A percentile compares a stretch with the other conserved stretches of the same genome.
phyloP scores from a whole-genome alignment of 2,888 invertebrate genomes.

The Tinea semifulvella region DNA sequence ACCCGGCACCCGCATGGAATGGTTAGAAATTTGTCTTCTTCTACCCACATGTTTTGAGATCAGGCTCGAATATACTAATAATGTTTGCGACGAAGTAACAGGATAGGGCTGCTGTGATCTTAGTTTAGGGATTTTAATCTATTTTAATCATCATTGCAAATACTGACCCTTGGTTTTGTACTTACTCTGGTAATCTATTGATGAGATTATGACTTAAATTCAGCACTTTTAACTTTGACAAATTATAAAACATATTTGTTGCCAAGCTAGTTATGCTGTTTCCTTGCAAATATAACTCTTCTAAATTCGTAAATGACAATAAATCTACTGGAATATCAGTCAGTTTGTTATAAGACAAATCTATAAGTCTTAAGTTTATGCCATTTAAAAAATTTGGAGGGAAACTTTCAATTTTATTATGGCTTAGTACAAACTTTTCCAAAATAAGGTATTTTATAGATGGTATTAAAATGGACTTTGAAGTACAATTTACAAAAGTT shows the following conservation, averaged over 20 bases:
- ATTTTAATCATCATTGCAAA: too few species aligned
- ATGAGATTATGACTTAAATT: slow-evolving; percentile 1
- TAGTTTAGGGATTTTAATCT: too few species aligned
- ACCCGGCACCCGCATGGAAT: too few species aligned
- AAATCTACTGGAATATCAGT: slow-evolving; percentile 1
- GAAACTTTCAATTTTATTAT: background rate
- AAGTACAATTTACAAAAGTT: background rate
- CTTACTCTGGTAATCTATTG: slow-evolving; percentile 3
- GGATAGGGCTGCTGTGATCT: too few species aligned
- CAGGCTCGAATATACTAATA: too few species aligned
- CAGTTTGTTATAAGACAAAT: slow-evolving; percentile 1
- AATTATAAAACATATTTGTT: background rate
- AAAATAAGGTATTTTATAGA: background rate
- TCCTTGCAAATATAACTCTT: slow-evolving; percentile 1
- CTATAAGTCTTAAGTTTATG: background rate
- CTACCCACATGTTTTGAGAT: too few species aligned
- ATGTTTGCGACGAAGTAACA: too few species aligned
- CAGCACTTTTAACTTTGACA: background rate
- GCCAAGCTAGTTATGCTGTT: background rate
- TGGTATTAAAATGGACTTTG: background rate
- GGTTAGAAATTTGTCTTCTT: too few species aligned
- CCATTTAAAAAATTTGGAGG: background rate
- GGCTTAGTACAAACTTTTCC: background rate
- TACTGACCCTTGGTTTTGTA: too few species aligned
- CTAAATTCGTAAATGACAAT: slow-evolving; percentile 1